These are phyloP conservation scores for Brachypteracias leptosomus DNA, from an alignment of 2,113 vertebrate genomes.

Conservation along the genomic window DNA sequence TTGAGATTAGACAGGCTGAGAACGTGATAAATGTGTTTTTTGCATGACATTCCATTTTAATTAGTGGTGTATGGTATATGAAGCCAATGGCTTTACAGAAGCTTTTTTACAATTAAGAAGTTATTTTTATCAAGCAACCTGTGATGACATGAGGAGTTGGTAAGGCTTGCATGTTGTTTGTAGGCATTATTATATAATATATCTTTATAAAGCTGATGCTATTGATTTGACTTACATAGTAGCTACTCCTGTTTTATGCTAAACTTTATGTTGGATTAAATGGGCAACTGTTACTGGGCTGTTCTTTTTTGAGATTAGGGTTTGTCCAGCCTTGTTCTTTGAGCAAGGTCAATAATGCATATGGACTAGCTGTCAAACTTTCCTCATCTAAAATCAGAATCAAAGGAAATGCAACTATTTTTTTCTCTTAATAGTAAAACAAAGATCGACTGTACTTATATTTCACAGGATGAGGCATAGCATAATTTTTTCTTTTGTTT, in stretches of 20 bases:
- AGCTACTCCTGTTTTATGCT: background rate
- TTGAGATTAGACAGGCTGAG: background rate
- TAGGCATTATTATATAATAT: background rate
- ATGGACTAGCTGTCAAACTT: background rate
- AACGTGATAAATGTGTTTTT: background rate
- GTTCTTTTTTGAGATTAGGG: background rate
- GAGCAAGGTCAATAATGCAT: background rate
- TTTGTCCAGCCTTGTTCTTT: background rate
- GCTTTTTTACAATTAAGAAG: background rate
- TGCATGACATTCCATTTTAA: background rate
- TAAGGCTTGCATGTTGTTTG: background rate
- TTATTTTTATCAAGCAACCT: background rate
- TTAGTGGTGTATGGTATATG: background rate
- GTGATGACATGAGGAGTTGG: background rate
- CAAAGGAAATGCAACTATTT: background rate
- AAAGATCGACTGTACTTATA: background rate
- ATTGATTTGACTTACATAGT: accelerated
- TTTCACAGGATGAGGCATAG: background rate
- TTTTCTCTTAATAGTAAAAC: background rate
- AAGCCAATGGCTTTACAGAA: background rate
- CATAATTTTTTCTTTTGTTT: background rate
- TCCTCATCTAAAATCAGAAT: background rate
- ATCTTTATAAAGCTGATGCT: background rate
- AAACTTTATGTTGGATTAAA: background rate
- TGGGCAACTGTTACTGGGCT: background rate